Conservation (phyloP, 2,888 invertebrate species). For the Pachydiplax longipennis region DNA sequence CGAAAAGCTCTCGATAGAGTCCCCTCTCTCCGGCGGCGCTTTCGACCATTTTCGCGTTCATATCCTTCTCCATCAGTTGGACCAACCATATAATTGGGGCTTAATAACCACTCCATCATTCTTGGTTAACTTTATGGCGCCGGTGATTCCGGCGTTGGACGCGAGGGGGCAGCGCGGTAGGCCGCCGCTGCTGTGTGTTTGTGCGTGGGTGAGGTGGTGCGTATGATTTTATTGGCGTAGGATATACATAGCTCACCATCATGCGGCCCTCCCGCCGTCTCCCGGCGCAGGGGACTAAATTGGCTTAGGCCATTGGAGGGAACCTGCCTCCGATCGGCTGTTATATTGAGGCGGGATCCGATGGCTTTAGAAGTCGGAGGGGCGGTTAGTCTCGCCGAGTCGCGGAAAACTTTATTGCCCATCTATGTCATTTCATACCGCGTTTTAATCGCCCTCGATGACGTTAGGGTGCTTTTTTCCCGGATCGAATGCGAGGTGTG, state of each 20-base stretch:
- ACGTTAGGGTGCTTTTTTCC: background rate
- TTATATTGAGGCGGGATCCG: conserved; percentile 23
- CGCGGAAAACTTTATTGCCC: background rate
- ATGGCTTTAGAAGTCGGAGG: conserved; percentile 14
- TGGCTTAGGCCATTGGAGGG: conserved; percentile 15
- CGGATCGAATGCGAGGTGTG: no score
- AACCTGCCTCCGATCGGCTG: background rate
- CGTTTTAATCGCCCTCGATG: conserved; percentile 4
- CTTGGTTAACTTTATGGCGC: conserved; percentile 31
- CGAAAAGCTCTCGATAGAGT: background rate
- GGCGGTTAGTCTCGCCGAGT: background rate
- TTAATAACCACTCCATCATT: conserved; percentile 40
- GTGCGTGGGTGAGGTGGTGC: conserved; percentile 27
- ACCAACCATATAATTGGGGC: conserved; percentile 35
- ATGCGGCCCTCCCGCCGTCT: background rate
- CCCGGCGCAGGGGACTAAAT: conserved; percentile 38
- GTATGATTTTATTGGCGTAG: conserved; percentile 40
- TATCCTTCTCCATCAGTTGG: background rate
- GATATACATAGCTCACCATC: conserved; percentile 16
- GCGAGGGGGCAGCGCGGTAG: conserved; percentile 12
- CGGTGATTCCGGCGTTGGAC: conserved; percentile 26
- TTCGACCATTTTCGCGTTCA: background rate
- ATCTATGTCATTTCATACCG: background rate
- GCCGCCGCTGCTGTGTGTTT: background rate
- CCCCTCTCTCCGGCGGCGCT: background rate